phyloP scores from a whole-genome alignment of 2,797 vertebrate genomes.

The Dermochelys coriacea region DNA sequence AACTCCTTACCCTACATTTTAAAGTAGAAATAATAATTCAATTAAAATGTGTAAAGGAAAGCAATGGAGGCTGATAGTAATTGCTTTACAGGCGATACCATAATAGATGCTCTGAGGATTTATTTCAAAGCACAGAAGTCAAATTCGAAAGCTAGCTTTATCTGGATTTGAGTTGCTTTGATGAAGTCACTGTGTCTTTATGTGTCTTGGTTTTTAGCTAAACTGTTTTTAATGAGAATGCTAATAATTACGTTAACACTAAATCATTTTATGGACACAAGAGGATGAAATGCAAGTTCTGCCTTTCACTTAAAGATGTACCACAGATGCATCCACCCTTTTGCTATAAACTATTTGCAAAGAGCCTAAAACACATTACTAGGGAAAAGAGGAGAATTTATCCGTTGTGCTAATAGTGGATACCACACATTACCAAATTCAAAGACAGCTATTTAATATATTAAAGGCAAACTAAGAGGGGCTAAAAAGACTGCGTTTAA shows the following conservation, averaged over 20 bases:
- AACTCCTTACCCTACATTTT: constrained; percentile 42
- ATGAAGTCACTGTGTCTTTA: constrained; percentile 61
- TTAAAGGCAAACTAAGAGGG: background rate
- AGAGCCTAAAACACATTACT: background rate
- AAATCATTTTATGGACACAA: constrained; percentile 54
- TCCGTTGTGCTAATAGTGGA: background rate
- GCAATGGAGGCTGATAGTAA: constrained; percentile 61
- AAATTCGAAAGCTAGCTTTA: constrained; percentile 68
- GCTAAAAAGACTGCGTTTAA: background rate
- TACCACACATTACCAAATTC: background rate
- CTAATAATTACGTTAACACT: constrained; percentile 69
- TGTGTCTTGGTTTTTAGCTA: constrained; percentile 68
- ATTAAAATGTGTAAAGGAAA: constrained; percentile 64
- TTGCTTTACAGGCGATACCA: constrained; percentile 70
- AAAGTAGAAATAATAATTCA: constrained; percentile 76
- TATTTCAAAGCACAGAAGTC: constrained; percentile 72
- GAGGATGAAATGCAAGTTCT: constrained; percentile 49
- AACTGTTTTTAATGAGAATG: constrained; percentile 76
- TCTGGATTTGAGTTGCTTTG: constrained; percentile 67
- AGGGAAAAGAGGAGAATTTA: background rate
- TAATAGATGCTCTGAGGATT: constrained; percentile 79
- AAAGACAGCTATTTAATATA: background rate
- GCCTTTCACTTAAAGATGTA: constrained; percentile 43
- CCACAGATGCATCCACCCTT: background rate
- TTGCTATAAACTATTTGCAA: background rate